Conservation (phyloP, 2,797 vertebrate species). For the Eulemur coronatus region DNA sequence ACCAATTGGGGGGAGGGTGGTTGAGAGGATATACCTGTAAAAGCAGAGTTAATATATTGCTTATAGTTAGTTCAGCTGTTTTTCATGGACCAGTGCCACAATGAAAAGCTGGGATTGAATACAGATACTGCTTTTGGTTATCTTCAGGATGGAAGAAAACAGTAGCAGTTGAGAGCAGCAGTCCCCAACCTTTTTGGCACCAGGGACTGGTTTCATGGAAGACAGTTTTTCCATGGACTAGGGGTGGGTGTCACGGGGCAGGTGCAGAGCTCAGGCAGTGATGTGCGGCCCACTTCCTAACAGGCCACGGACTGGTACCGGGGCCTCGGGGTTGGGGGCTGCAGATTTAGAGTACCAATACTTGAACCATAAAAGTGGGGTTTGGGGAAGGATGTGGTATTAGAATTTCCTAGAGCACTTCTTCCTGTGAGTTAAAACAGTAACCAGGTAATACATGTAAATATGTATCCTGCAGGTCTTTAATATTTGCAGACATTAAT, state of each 20-base stretch:
- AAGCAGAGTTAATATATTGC: background rate
- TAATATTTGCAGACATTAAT: background rate
- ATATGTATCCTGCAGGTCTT: background rate
- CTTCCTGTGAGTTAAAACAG: background rate
- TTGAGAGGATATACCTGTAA: background rate
- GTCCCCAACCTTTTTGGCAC: too few species aligned
- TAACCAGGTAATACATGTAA: background rate
- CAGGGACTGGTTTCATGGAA: too few species aligned
- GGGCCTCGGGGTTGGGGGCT: too few species aligned
- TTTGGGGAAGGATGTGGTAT: background rate
- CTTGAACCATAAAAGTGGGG: background rate
- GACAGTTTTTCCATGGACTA: too few species aligned
- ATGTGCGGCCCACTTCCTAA: too few species aligned
- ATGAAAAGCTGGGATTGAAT: background rate
- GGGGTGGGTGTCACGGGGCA: too few species aligned
- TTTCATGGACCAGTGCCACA: background rate
- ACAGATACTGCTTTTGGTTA: background rate
- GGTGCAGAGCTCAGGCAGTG: too few species aligned
- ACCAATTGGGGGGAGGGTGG: background rate
- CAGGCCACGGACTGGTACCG: too few species aligned
- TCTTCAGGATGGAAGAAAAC: background rate
- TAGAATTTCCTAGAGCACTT: background rate
- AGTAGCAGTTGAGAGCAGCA: background rate
- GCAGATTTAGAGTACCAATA: background rate
- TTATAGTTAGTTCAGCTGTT: background rate